These are phyloP conservation scores for Drosophila ironensis DNA, from an alignment of 1,140 invertebrate species.

Conservation along the genomic window DNA sequence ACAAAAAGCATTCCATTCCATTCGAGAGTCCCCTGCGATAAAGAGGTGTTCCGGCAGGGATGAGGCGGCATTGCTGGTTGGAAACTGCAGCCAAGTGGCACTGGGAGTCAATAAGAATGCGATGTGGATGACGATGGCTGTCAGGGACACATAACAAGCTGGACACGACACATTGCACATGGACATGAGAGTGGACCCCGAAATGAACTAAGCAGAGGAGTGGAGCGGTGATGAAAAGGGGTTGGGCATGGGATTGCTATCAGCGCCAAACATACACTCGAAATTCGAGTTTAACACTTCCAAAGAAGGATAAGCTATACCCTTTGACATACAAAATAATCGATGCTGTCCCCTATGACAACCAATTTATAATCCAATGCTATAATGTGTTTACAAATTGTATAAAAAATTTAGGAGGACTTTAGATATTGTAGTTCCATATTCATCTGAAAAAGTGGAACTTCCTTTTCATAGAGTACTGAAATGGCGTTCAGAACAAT, in stretches of 20 bases:
- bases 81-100: slow-evolving; percentile 60
- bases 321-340: neutral
- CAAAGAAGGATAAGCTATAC: neutral
- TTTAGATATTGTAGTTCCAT: no score
- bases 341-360: no score
- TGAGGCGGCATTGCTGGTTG: neutral
- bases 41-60: slow-evolving; percentile 7
- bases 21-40: slow-evolving; percentile 5
- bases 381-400: no score
- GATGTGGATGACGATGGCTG: slow-evolving; percentile 63
- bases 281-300: neutral
- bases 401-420: no score
- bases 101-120: slow-evolving; percentile 77
- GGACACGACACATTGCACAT: slow-evolving; percentile 45
- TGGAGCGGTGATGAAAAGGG: neutral
- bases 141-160: slow-evolving; percentile 70
- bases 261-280: slow-evolving; percentile 39
- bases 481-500: slow-evolving; percentile 32
- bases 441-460: neutral
- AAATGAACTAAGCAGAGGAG: neutral
- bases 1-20: neutral
- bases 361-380: no score
- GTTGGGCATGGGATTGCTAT: slow-evolving; percentile 34
- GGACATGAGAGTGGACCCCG: slow-evolving; percentile 23
- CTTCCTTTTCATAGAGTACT: neutral